Conservation (phyloP, 1,140 invertebrate species). For the Diachasmimorpha longicaudata region DNA sequence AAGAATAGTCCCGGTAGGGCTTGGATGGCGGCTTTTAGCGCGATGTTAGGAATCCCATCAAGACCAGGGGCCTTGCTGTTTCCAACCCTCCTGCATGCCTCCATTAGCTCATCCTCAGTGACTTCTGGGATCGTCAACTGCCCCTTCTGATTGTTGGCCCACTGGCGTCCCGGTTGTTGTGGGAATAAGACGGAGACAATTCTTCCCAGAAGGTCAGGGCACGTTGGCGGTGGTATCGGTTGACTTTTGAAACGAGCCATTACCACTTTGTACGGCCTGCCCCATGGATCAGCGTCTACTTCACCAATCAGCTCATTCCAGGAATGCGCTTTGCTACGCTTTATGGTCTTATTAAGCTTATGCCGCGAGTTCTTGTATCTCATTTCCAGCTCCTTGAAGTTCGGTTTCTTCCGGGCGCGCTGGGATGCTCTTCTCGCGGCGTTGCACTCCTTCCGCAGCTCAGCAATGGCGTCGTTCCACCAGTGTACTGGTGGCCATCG, state of each 20-base stretch:
- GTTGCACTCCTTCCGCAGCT: constrained; percentile 2
- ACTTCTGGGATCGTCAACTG: constrained; percentile 29
- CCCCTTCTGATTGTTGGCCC: constrained; percentile 12
- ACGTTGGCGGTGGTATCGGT: constrained; percentile 28
- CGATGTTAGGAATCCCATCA: constrained; percentile 36
- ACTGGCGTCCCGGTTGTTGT: neutral
- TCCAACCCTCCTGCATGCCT: constrained; percentile 30
- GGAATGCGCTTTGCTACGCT: constrained; percentile 5
- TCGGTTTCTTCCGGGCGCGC: neutral
- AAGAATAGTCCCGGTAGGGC: constrained; percentile 12
- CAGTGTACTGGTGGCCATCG: constrained; percentile 18
- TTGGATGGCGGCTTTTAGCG: constrained; percentile 21
- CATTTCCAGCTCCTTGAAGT: neutral
- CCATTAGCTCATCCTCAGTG: constrained; percentile 23
- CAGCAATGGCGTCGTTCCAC: constrained; percentile 31
- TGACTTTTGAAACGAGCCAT: neutral
- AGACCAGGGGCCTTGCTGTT: constrained; percentile 42
- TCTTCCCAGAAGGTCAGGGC: neutral
- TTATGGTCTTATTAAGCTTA: constrained; percentile 17
- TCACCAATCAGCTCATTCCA: constrained; percentile 30
- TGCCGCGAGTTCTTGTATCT: neutral
- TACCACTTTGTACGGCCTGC: constrained; percentile 36
- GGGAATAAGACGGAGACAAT: constrained; percentile 38
- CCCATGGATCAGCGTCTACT: constrained; percentile 43
- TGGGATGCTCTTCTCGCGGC: constrained; percentile 3